Evolutionary conservation across 2,888 invertebrate species (phyloP).

Genomic region (Seira sanloemensis): DNA sequence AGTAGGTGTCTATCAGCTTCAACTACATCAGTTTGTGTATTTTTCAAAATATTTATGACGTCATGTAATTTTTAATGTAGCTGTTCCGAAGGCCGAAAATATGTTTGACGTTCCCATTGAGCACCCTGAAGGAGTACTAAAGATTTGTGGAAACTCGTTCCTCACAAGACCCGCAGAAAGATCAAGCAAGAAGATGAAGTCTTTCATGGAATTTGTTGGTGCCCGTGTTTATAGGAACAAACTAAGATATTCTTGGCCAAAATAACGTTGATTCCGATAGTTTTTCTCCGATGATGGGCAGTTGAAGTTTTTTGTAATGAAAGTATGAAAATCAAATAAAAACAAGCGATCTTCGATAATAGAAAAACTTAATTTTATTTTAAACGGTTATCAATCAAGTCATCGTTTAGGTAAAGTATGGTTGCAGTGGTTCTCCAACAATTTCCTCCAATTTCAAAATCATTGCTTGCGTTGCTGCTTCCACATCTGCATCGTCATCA

Average conservation of each 20-base stretch:
- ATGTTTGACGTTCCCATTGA: slow-evolving; percentile 64
- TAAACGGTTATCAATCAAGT: slow-evolving; percentile 6
- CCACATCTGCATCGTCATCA: slow-evolving; percentile 90
- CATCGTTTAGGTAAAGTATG: slow-evolving; percentile 75
- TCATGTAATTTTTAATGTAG: slow-evolving; percentile 59
- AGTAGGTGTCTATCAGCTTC: slow-evolving; percentile 67
- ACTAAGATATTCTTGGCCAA: slow-evolving; percentile 52
- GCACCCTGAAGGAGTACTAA: slow-evolving; percentile 64
- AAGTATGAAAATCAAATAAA: too few species aligned
- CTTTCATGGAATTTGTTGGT: slow-evolving; percentile 70
- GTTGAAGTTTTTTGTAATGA: too few species aligned
- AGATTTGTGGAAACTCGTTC: slow-evolving; percentile 69
- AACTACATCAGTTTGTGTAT: too few species aligned
- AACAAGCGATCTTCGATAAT: too few species aligned
- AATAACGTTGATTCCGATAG: too few species aligned
- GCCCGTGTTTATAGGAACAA: slow-evolving; percentile 62
- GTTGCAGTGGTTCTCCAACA: slow-evolving; percentile 91
- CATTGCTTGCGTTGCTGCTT: slow-evolving; percentile 86
- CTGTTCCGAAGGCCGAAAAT: slow-evolving; percentile 69
- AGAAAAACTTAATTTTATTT: slow-evolving; percentile 5
- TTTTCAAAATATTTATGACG: neutral
- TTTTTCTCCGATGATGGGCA: too few species aligned
- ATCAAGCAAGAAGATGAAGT: slow-evolving; percentile 70
- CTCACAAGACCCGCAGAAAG: slow-evolving; percentile 71
- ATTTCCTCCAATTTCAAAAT: slow-evolving; percentile 90